Conservation (phyloP, 2,113 vertebrate genomes). For the Columba janthina region DNA sequence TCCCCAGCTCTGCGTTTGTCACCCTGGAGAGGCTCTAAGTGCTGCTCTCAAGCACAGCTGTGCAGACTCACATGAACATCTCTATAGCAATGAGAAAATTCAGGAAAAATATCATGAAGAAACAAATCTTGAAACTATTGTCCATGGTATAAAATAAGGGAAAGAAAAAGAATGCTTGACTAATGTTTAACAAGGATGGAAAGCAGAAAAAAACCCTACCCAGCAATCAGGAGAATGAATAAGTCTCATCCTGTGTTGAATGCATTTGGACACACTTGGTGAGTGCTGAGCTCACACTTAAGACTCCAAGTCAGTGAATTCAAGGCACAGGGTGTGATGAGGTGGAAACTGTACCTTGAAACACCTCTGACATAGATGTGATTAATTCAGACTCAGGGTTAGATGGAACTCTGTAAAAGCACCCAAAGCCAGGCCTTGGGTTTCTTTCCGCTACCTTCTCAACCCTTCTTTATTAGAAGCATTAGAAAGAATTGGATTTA, state of each 20-base stretch:
- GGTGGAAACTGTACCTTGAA: not conserved
- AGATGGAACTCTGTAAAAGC: not conserved
- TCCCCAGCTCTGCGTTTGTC: not conserved
- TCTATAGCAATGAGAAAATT: not conserved
- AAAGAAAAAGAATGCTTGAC: not conserved
- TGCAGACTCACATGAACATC: not conserved
- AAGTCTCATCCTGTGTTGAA: not conserved
- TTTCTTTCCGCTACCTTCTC: not conserved
- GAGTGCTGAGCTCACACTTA: not conserved
- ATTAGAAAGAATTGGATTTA: slow-evolving; percentile 44
- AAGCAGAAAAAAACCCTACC: not conserved
- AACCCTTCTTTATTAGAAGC: not conserved
- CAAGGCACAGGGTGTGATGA: not conserved
- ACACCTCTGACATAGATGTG: not conserved
- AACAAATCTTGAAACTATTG: not conserved
- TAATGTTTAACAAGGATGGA: not conserved
- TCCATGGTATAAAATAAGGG: not conserved
- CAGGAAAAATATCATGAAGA: not conserved
- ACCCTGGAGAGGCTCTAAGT: not conserved
- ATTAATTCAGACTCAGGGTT: not conserved
- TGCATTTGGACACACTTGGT: not conserved
- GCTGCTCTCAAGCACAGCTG: not conserved
- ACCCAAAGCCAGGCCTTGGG: not conserved
- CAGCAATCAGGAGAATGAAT: not conserved
- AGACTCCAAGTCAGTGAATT: not conserved